Conservation (phyloP, 2,113 vertebrate species). For the Tiliqua scincoides region DNA sequence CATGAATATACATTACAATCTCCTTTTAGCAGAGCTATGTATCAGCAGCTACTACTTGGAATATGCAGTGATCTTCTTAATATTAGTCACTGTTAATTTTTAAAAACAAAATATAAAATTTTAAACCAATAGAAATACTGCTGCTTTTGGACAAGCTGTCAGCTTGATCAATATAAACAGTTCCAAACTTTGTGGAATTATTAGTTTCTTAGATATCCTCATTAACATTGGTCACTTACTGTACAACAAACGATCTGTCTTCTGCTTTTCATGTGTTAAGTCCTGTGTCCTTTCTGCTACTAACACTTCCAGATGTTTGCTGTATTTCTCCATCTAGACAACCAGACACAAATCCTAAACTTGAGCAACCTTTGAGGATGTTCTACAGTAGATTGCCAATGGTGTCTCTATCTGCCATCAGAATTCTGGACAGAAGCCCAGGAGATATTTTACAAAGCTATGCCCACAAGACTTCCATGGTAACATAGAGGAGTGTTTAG, state of each 20-base stretch:
- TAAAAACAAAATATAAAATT: too few species aligned
- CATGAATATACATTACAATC: neutral
- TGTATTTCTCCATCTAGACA: conserved; percentile 90
- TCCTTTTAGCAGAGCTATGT: neutral
- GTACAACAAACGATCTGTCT: conserved; percentile 82
- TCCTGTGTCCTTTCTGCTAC: conserved; percentile 86
- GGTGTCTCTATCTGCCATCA: neutral
- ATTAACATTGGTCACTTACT: conserved; percentile 74
- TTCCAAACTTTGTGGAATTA: too few species aligned
- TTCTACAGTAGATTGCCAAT: neutral
- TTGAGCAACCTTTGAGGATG: neutral
- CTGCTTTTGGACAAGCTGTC: too few species aligned
- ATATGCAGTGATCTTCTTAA: neutral
- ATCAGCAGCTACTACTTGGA: neutral
- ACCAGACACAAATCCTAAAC: conserved; percentile 33
- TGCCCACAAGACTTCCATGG: neutral
- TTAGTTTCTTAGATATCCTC: too few species aligned
- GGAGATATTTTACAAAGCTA: neutral
- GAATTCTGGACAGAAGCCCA: neutral
- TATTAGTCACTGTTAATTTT: neutral
- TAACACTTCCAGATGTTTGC: conserved; percentile 87
- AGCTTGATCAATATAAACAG: too few species aligned
- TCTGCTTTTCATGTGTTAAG: conserved; percentile 88
- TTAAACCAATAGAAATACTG: too few species aligned
- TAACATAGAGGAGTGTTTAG: neutral